phyloP scores from a whole-genome alignment of 2,113 vertebrate species.

The Brienomyrus longianalis region DNA sequence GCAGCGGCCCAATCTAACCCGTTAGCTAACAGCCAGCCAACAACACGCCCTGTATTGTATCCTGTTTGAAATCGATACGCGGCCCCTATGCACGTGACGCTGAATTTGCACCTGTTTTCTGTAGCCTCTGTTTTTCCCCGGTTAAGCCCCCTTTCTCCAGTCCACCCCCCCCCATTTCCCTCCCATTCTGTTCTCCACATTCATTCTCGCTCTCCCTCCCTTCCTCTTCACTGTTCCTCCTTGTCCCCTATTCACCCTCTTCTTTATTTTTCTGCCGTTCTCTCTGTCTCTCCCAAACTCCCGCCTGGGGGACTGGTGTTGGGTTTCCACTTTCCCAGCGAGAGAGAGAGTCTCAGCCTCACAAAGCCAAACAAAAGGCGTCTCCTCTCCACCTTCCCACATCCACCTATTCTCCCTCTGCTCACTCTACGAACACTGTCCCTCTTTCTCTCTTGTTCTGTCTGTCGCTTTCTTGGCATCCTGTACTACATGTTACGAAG shows the following conservation, averaged over 20 bases:
- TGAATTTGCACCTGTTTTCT: background rate
- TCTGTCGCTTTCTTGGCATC: background rate
- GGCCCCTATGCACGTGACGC: background rate
- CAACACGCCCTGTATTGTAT: background rate
- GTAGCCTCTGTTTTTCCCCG: background rate
- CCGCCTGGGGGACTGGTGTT: slow-evolving; percentile 63
- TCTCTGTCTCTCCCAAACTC: slow-evolving; percentile 51
- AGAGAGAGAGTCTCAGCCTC: slow-evolving; percentile 60
- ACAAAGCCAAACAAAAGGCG: slow-evolving; percentile 58
- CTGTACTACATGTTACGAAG: background rate
- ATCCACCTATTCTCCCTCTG: background rate
- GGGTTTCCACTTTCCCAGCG: slow-evolving; percentile 70
- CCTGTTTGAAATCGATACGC: background rate
- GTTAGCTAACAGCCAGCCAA: background rate
- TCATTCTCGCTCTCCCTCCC: background rate
- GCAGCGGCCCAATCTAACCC: background rate
- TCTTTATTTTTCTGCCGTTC: slow-evolving; percentile 29
- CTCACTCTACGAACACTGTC: slow-evolving; percentile 6
- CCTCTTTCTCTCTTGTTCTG: background rate
- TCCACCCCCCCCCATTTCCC: background rate
- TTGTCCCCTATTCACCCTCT: slow-evolving; percentile 30
- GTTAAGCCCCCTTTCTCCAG: slow-evolving; percentile 21
- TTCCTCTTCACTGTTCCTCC: slow-evolving; percentile 5
- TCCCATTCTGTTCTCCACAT: background rate
- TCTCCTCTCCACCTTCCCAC: slow-evolving; percentile 45